Evolutionary conservation across 2,888 invertebrate genomes (phyloP).

Genomic region (Agrochola lychnidis): DNA sequence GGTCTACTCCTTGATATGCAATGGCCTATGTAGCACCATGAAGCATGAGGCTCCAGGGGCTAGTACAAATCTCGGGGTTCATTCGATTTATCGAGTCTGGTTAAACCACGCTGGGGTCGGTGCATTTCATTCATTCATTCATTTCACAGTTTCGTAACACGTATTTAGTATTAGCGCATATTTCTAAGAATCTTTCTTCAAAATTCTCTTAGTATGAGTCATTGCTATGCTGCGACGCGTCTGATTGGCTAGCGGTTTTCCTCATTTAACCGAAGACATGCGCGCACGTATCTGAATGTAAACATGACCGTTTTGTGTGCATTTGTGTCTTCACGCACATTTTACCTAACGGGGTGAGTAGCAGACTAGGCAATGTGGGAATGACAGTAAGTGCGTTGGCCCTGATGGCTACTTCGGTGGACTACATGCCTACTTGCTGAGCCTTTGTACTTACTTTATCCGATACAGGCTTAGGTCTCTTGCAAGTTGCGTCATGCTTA

Average conservation of each 20-base stretch:
- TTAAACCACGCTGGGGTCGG: too few relatives aligned
- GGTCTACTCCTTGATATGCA: too few relatives aligned
- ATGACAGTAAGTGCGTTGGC: constrained; percentile 26
- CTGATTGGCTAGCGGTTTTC: constrained; percentile 52
- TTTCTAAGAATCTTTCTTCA: constrained; percentile 14
- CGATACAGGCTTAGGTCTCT: constrained; percentile 8
- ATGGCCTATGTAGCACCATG: too few relatives aligned
- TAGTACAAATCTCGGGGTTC: too few relatives aligned
- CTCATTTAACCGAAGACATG: constrained; percentile 35
- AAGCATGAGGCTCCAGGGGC: too few relatives aligned
- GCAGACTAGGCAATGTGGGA: background rate
- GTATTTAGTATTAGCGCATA: constrained; percentile 1
- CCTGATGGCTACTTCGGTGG: constrained; percentile 9
- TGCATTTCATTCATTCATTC: too few relatives aligned
- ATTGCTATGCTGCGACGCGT: constrained; percentile 20
- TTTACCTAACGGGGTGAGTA: constrained; percentile 45
- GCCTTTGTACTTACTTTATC: background rate
- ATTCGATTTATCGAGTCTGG: too few relatives aligned
- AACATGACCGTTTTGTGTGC: constrained; percentile 35
- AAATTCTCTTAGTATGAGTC: constrained; percentile 41
- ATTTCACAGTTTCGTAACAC: constrained; percentile 16
- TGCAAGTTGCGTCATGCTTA: constrained; percentile 6
- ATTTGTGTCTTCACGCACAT: constrained; percentile 41
- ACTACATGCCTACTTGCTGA: constrained; percentile 16
- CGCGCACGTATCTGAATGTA: constrained; percentile 30